Evolutionary conservation across 2,113 vertebrate species (phyloP), one percentile per base, ranked within the genome.

Genomic region (Heliornis fulica): DNA sequence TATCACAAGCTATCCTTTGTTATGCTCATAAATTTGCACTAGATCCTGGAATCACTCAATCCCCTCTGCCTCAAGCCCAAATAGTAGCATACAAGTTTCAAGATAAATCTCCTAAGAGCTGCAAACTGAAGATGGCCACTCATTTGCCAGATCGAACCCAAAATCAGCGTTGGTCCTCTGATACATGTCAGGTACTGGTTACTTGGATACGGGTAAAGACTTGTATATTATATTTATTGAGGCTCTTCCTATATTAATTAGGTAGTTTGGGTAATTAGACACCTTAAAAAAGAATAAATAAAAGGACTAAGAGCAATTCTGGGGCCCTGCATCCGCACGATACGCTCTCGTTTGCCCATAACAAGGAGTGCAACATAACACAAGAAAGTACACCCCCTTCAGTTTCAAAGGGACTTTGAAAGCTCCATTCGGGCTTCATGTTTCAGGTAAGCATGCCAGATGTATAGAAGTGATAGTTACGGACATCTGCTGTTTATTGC

Each of bases 281-380:
- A 45, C 10, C 5, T 71, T 8, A 87, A 89, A 74, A 54, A 11
- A 46, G n/a, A n/a, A n/a, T n/a, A n/a, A 31, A 22, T 23, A 63
- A 15, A 34, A 46, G 7, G 23, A 38, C 13, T 31, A 82, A 65
- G 2, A 90, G 23, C 7, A 65, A 74, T 45, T 22, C 53, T 9
- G 46, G 74, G 9, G 7, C 6, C 9, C 19, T n/a, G 0, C 19
- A 54, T 12, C 21, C 5, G 21, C 5, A 25, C 2, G 3, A 8
- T 21, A 5, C 11, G 14, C 26, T 65, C n/a, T 13, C n/a, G 56
- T 60, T 40, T 12, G 13, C 15, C 40, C 4, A 0, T 6, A 68
- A 19, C 3, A 69, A 38, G 10, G 16, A 54, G 11, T 3, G 2
- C 14, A 60, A 43, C 2, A 32, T 43, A 60, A 3, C 13, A 3